These are phyloP conservation scores for Antennarius maculatus DNA, from an alignment of 2,797 vertebrate genomes.

Conservation along the genomic window DNA sequence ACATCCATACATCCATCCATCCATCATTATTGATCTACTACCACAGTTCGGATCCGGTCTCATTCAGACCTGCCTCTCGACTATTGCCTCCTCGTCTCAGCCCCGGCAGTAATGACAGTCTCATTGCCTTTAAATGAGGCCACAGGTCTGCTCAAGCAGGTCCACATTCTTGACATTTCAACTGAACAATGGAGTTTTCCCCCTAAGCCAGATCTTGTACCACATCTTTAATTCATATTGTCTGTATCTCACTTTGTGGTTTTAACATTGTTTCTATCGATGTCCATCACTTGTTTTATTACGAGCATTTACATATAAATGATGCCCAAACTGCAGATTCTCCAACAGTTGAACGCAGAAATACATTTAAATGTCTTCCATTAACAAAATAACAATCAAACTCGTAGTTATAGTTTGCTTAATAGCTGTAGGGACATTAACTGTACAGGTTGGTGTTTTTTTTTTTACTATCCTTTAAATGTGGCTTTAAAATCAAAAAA, in stretches of 20 bases:
- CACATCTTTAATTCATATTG: conserved; percentile 25
- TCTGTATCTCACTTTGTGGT: conserved; percentile 8
- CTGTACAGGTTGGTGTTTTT: too few relatives aligned
- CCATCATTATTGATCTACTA: conserved; percentile 70
- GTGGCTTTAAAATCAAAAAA: too few relatives aligned
- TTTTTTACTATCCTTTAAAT: too few relatives aligned
- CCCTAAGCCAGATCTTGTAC: not conserved
- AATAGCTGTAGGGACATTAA: not conserved
- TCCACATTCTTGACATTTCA: conserved; percentile 51
- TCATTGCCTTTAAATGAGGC: conserved; percentile 47
- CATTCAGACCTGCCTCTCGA: conserved; percentile 45
- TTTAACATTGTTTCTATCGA: conserved; percentile 23
- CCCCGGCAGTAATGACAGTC: conserved; percentile 43
- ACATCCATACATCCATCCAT: too few relatives aligned
- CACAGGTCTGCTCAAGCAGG: conserved; percentile 31
- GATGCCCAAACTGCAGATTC: too few relatives aligned
- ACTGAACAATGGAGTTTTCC: conserved; percentile 42
- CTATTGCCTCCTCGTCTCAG: conserved; percentile 54
- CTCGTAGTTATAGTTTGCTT: too few relatives aligned
- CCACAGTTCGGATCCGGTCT: conserved; percentile 49
- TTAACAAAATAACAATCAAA: not conserved
- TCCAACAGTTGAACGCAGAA: not conserved
- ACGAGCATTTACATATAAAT: conserved; percentile 7
- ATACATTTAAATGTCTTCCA: not conserved
- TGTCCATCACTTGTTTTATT: conserved; percentile 10